phyloP scores from a whole-genome alignment of 2,797 vertebrate species.

The Pristis pectinata region DNA sequence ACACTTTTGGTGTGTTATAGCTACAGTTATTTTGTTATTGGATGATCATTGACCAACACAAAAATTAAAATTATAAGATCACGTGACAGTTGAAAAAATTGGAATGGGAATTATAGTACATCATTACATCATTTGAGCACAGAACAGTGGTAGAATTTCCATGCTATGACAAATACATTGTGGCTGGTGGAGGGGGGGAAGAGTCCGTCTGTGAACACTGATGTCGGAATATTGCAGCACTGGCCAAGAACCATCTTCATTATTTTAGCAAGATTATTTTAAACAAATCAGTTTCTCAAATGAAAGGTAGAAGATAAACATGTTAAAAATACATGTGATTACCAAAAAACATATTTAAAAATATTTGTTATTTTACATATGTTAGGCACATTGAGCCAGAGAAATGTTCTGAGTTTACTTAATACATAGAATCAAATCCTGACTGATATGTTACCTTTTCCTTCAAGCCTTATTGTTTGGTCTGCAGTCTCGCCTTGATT shows the following conservation, averaged over 20 bases:
- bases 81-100: too few relatives aligned
- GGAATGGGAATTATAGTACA: too few relatives aligned
- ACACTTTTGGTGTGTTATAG: too few relatives aligned
- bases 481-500: not conserved
- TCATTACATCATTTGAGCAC: too few relatives aligned
- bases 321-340: not conserved
- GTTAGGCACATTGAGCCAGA: not conserved
- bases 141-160: too few relatives aligned
- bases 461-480: not conserved
- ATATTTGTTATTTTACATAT: not conserved
- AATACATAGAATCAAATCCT: not conserved
- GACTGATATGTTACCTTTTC: not conserved
- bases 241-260: not conserved
- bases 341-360: not conserved
- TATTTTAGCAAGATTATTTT: not conserved
- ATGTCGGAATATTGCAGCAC: not conserved
- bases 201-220: constrained; percentile 47
- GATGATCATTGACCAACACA: too few relatives aligned
- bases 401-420: not conserved
- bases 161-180: too few relatives aligned
- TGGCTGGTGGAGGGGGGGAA: too few relatives aligned
- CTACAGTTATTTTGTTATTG: too few relatives aligned
- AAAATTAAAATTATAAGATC: too few relatives aligned
- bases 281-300: not conserved
- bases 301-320: not conserved